phyloP scores from a whole-genome alignment of 2,797 vertebrate genomes.

The Molossus alvarezi region DNA sequence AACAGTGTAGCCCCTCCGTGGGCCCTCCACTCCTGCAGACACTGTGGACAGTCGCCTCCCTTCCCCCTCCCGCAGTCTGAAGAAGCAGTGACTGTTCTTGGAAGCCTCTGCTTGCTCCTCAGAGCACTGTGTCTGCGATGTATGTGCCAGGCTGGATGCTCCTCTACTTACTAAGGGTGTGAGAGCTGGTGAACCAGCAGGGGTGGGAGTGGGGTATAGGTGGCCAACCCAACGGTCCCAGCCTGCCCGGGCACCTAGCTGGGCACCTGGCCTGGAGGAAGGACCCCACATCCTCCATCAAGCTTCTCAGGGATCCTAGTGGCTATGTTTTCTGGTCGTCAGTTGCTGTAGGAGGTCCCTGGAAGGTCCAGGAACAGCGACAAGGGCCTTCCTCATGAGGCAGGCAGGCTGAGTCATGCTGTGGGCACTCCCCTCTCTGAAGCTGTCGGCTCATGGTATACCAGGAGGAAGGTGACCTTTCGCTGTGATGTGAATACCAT shows the following conservation, averaged over 20 bases:
- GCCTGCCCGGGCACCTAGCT: background rate
- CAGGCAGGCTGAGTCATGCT: background rate
- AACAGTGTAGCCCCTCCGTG: background rate
- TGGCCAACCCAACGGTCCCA: background rate
- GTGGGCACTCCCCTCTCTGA: background rate
- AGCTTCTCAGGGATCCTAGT: background rate
- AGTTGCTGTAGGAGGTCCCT: background rate
- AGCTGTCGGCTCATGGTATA: background rate
- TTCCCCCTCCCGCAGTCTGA: background rate
- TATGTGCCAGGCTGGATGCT: background rate
- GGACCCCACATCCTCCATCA: background rate
- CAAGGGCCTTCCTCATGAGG: background rate
- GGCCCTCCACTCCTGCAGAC: background rate
- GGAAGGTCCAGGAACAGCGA: background rate
- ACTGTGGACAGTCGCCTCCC: background rate
- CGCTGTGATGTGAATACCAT: background rate
- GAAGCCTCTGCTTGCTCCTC: background rate
- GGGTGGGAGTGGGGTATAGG: background rate
- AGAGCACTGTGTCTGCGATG: background rate
- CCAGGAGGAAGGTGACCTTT: background rate
- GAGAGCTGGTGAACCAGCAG: background rate
- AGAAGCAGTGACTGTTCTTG: slow-evolving; percentile 40
- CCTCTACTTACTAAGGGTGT: background rate
- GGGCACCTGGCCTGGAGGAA: background rate
- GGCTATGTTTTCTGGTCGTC: background rate